Evolutionary conservation across 2,797 vertebrate genomes (phyloP), one percentile per base, ranked within the genome.

Genomic region (Sphaeramia orbicularis): DNA sequence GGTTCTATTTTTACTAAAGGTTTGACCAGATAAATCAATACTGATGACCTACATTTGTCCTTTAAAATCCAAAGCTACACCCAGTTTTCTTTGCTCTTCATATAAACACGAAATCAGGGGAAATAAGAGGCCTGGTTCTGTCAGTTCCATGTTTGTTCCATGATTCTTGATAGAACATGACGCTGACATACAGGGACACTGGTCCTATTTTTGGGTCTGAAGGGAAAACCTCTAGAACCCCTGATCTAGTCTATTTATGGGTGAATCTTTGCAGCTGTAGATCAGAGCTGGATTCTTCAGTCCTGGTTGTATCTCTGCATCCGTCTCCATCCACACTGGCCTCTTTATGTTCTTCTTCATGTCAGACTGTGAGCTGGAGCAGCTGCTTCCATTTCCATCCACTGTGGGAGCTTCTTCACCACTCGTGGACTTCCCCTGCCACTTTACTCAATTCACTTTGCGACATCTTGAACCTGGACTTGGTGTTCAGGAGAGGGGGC

Each of bases 401-500:
- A 44, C 62, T 4, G 24, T 52, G 55, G 60, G 49, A 77, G 62
- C 49, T 9, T 35, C 55, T 4, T 62, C 47, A 65, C 37, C 48
- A 36, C 60, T 16, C 42, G 30, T 16, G 24, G 58, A 71, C 66
- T 60, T 77, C 67, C 60, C 56, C 76, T 1, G 30, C 14, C 4
- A 75, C 80, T 78, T 77, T 69, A 74, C 71, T 85, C 41, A 80
- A 85, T 88, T 87, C 64, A 68, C 67, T 68, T 50, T 38, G 71
- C 86, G 89, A 77, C 87, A 86, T 76, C 90, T 79, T 84, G 85
- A 85, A 79, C 82, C 80, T 78, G 70, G 56, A 57, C 61, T 50
- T 38, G 37, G 66, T 66, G 6, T n/a, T n/a, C n/a, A n/a, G n/a
- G n/a, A n/a, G n/a, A 52, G 57, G 47, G 53, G 49, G 60, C n/a